Evolutionary conservation across 2,888 invertebrate species (phyloP).

Genomic region (Tetanocera ferruginea): DNA sequence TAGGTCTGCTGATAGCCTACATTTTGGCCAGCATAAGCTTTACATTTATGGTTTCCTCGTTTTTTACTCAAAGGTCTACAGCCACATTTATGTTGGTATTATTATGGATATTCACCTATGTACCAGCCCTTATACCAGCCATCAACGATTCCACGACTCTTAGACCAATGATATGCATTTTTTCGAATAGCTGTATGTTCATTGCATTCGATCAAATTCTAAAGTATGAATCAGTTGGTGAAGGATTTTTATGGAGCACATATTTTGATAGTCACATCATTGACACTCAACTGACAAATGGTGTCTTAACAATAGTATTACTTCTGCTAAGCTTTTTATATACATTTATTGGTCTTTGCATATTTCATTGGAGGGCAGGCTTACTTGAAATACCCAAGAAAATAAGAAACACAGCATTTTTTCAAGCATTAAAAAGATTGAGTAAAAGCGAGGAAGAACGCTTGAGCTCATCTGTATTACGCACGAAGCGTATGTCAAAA

Average conservation of each 20-base stretch:
- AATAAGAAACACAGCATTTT: too few relatives aligned
- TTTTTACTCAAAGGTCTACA: conserved; percentile 71
- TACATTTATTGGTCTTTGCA: neutral
- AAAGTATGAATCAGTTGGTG: conserved; percentile 46
- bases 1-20: conserved; percentile 79
- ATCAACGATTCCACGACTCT: neutral
- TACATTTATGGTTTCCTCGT: conserved; percentile 81
- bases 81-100: conserved; percentile 81
- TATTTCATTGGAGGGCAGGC: neutral
- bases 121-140: conserved; percentile 74
- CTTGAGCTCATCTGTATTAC: conserved; percentile 56
- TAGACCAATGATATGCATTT: conserved; percentile 62
- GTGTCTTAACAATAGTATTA: neutral
- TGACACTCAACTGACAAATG: neutral
- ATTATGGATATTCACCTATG: conserved; percentile 79
- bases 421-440: too few relatives aligned
- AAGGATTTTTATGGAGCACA: neutral
- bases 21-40: conserved; percentile 78
- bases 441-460: too few relatives aligned
- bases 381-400: neutral
- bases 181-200: conserved; percentile 81
- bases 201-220: conserved; percentile 59
- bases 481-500: conserved; percentile 59
- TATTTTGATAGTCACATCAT: neutral
- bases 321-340: neutral